These are phyloP conservation scores for Octodon degus DNA, from an alignment of 2,113 vertebrate species.

Conservation along the genomic window DNA sequence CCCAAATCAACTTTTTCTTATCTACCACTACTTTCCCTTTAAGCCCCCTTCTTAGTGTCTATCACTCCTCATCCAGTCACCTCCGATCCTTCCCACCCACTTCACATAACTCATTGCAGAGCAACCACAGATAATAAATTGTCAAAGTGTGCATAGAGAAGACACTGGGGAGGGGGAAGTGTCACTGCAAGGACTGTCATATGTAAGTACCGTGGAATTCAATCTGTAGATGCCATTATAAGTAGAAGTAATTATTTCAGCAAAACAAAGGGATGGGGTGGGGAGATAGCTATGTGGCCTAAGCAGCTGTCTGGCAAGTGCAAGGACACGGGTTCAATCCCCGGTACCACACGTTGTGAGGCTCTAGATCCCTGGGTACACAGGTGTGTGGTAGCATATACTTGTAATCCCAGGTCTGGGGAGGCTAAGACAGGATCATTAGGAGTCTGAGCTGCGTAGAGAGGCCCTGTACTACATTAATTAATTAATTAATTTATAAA, in stretches of 20 bases:
- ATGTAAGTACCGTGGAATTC: neutral
- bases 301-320: too few species aligned
- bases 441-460: too few species aligned
- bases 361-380: too few species aligned
- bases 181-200: neutral
- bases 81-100: neutral
- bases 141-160: neutral
- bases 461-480: too few species aligned
- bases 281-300: too few species aligned
- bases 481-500: too few species aligned
- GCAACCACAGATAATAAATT: neutral
- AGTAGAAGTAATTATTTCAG: neutral
- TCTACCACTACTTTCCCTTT: neutral
- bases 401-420: too few species aligned
- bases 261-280: too few species aligned
- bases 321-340: too few species aligned
- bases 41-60: neutral
- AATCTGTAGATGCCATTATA: neutral
- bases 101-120: neutral
- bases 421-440: too few species aligned
- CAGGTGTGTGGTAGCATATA: too few species aligned
- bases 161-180: neutral
- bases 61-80: neutral
- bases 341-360: too few species aligned
- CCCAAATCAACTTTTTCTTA: neutral